phyloP scores from a whole-genome alignment of 2,113 vertebrate genomes.

The Hyaena hyaena region DNA sequence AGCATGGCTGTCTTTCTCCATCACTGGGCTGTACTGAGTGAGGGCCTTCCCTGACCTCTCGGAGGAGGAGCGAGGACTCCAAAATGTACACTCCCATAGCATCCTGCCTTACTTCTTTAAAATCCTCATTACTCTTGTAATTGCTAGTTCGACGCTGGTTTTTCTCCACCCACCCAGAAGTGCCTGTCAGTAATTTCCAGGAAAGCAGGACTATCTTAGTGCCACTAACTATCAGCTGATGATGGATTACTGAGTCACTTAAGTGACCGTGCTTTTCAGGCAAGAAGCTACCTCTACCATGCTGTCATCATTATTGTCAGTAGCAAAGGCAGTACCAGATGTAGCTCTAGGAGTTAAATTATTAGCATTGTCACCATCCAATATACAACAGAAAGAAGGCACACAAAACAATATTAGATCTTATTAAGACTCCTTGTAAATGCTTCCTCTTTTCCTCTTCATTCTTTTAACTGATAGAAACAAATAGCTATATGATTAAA shows the following conservation, averaged over 20 bases:
- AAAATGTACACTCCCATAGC: neutral
- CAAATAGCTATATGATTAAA: neutral
- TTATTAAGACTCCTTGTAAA: neutral
- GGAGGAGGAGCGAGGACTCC: neutral
- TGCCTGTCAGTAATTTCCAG: neutral
- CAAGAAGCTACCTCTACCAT: neutral
- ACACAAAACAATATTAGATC: neutral
- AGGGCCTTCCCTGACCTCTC: neutral
- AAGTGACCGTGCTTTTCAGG: neutral
- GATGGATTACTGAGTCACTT: neutral
- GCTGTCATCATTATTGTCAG: neutral
- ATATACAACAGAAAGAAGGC: neutral
- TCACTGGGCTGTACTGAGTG: neutral
- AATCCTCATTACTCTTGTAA: neutral
- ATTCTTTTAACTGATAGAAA: neutral
- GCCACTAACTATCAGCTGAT: neutral
- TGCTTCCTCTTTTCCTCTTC: neutral
- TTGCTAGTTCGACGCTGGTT: neutral
- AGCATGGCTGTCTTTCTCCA: neutral
- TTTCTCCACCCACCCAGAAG: neutral
- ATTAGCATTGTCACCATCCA: neutral
- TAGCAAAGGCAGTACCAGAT: neutral
- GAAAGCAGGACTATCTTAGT: neutral
- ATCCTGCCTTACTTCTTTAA: neutral
- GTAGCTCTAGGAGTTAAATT: neutral